phyloP scores from a whole-genome alignment of 2,888 invertebrate species.

The Hydroisotoma schaefferi region DNA sequence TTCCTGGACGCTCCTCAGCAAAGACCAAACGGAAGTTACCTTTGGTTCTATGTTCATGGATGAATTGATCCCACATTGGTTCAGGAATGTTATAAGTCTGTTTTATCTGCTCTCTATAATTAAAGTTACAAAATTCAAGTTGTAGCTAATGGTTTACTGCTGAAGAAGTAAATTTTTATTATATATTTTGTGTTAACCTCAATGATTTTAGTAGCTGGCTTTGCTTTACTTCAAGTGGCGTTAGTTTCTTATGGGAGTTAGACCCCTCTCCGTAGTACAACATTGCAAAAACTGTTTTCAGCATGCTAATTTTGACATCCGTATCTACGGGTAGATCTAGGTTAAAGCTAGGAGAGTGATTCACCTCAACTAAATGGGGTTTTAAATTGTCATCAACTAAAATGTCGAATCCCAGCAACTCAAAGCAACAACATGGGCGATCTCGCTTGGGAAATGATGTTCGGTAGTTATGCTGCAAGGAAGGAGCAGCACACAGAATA shows the following conservation, averaged over 20 bases:
- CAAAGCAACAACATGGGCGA: constrained; percentile 80
- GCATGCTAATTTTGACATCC: constrained; percentile 77
- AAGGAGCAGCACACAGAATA: constrained; percentile 72
- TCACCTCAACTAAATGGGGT: constrained; percentile 76
- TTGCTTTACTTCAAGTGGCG: too few species aligned
- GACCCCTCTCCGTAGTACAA: constrained; percentile 69
- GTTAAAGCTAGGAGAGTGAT: constrained; percentile 90
- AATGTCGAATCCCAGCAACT: constrained; percentile 86
- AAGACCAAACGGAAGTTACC: constrained; percentile 63
- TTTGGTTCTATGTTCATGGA: constrained; percentile 69
- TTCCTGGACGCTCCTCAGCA: constrained; percentile 28
- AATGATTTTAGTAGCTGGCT: too few species aligned
- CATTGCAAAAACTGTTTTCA: constrained; percentile 72
- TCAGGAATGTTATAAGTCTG: too few species aligned
- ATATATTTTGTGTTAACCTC: too few species aligned
- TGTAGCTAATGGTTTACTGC: too few species aligned
- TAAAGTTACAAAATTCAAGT: too few species aligned
- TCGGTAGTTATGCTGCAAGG: constrained; percentile 80
- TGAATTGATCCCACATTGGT: constrained; percentile 57
- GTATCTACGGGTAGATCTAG: constrained; percentile 80
- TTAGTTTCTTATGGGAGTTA: too few species aligned
- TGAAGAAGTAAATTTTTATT: too few species aligned
- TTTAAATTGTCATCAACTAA: constrained; percentile 77
- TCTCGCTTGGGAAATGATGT: constrained; percentile 84
- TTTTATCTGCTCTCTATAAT: too few species aligned